phyloP scores from a whole-genome alignment of 2,797 vertebrate genomes.

The Babyrousa celebensis region DNA sequence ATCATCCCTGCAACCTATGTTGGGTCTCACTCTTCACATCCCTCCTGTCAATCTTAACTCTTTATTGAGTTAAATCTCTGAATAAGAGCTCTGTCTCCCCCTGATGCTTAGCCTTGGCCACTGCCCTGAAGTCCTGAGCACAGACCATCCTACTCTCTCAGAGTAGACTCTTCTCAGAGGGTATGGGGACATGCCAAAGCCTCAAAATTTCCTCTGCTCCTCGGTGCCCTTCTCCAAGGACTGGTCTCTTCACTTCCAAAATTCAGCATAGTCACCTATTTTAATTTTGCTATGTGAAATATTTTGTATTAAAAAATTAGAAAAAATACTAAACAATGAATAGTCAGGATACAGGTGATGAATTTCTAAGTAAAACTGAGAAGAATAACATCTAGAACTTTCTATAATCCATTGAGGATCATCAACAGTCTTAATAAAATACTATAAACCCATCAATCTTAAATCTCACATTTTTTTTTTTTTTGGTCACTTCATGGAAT shows the following conservation, averaged over 20 bases:
- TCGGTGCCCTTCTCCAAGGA: neutral
- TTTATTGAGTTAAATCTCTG: neutral
- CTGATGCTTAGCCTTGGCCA: too few relatives aligned
- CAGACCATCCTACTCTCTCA: neutral
- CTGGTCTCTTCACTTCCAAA: neutral
- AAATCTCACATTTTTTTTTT: neutral
- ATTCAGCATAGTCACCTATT: neutral
- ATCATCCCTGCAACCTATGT: neutral
- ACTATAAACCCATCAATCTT: neutral
- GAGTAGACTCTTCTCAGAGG: neutral
- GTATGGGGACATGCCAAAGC: too few relatives aligned
- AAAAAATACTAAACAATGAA: neutral
- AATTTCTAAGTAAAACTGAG: conserved; percentile 36
- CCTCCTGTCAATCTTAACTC: neutral
- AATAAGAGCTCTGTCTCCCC: neutral
- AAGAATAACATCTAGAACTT: neutral
- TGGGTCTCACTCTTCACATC: neutral
- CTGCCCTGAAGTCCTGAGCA: neutral
- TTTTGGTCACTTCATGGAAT: neutral
- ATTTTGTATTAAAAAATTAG: neutral
- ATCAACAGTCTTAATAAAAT: neutral
- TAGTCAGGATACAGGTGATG: neutral
- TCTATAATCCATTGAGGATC: neutral
- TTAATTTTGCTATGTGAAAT: neutral
- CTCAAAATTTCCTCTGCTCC: neutral